Percentiles rank a stretch among this genome's conserved stretches.
These are phyloP conservation scores for Zygaena filipendulae DNA, from an alignment of 2,888 invertebrate species.

Conservation along the genomic window DNA sequence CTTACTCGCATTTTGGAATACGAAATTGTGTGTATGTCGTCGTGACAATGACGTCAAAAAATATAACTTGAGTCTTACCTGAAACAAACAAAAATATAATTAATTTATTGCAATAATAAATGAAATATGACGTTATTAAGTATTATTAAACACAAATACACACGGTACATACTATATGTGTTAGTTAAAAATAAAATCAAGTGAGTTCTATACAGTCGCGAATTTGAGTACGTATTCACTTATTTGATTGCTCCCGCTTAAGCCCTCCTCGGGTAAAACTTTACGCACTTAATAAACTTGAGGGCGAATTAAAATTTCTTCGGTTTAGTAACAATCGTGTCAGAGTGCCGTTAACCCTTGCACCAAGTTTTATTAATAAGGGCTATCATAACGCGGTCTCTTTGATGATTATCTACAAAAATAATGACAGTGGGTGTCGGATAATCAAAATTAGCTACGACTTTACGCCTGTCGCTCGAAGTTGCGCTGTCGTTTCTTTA, in stretches of 20 bases:
- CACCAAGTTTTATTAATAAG: constrained; percentile 44
- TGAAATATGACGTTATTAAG: constrained; percentile 11
- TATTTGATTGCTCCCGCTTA: constrained; percentile 49
- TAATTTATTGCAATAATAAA: constrained; percentile 8
- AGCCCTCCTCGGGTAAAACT: constrained; percentile 53
- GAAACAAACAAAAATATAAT: constrained; percentile 26
- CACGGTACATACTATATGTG: too few relatives aligned
- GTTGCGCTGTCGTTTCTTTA: constrained; percentile 32
- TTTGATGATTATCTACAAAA: constrained; percentile 41
- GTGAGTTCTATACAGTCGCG: constrained; percentile 28
- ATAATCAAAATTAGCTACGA: constrained; percentile 45
- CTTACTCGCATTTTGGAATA: constrained; percentile 20
- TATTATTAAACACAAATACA: too few relatives aligned
- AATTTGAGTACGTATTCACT: constrained; percentile 53
- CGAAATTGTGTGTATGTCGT: constrained; percentile 5
- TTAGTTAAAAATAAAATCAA: constrained; percentile 27
- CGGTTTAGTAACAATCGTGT: constrained; percentile 60
- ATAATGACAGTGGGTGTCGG: constrained; percentile 29
- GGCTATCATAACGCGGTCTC: constrained; percentile 36
- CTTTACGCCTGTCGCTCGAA: constrained; percentile 27
- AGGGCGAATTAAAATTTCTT: constrained; percentile 63
- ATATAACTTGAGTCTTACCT: constrained; percentile 31
- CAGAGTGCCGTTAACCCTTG: constrained; percentile 54
- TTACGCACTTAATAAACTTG: constrained; percentile 66
- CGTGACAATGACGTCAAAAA: constrained; percentile 6